phyloP scores from a whole-genome alignment of 2,888 invertebrate genomes.

The Catotricha subobsoleta region DNA sequence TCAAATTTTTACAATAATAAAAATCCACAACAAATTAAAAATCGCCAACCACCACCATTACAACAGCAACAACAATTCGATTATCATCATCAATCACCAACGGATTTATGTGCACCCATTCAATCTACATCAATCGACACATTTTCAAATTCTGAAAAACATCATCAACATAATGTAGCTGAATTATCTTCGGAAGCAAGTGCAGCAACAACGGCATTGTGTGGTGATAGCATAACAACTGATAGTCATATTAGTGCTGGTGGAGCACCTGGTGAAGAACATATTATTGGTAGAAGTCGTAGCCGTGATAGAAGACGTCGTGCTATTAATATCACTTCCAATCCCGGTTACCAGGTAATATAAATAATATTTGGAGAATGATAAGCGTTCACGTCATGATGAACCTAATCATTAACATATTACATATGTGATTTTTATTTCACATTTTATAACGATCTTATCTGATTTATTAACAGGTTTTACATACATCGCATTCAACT shows the following conservation, averaged over 20 bases:
- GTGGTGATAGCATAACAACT: background rate
- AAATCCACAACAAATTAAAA: constrained; percentile 17
- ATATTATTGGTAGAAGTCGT: background rate
- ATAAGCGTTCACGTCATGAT: too few species aligned
- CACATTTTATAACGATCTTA: too few species aligned
- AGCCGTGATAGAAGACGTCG: constrained; percentile 18
- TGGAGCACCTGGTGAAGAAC: background rate
- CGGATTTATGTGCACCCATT: too few species aligned
- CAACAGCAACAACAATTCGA: constrained; percentile 10
- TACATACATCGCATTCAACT: constrained; percentile 29
- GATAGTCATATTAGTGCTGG: background rate
- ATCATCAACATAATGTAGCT: too few species aligned
- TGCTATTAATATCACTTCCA: constrained; percentile 30
- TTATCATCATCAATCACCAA: too few species aligned
- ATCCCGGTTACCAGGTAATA: constrained; percentile 30
- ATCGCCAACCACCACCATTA: constrained; percentile 21
- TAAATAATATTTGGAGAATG: too few species aligned
- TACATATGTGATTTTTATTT: too few species aligned
- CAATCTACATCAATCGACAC: too few species aligned
- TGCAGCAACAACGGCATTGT: constrained; percentile 1
- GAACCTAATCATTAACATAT: too few species aligned
- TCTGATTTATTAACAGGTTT: constrained; percentile 15
- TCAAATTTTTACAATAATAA: too few species aligned
- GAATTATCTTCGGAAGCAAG: background rate
- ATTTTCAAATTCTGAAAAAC: too few species aligned